Evolutionary conservation across 2,113 vertebrate genomes (phyloP).

Genomic region (Sciurus niger): DNA sequence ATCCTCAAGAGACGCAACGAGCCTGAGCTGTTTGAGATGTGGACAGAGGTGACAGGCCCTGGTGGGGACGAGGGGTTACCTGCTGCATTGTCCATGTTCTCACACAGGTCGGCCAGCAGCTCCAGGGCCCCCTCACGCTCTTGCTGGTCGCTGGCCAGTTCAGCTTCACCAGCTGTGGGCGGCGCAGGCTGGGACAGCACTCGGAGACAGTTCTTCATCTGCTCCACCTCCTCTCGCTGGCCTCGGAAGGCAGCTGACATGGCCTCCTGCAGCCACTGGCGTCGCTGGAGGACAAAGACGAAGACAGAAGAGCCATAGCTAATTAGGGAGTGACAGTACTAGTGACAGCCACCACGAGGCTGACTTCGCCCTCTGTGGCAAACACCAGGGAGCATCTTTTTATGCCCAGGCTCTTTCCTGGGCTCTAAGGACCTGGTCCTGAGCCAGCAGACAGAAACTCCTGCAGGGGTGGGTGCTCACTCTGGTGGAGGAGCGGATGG

Average conservation of each 20-base stretch:
- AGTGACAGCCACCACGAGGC: background rate
- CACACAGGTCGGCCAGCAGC: constrained; percentile 93
- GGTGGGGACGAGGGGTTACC: constrained; percentile 82
- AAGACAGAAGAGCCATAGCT: background rate
- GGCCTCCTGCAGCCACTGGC: constrained; percentile 92
- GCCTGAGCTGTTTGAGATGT: fast-evolving
- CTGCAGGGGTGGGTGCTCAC: background rate
- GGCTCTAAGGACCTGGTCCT: background rate
- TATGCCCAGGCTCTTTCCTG: background rate
- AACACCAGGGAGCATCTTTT: background rate
- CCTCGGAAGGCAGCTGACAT: constrained; percentile 91
- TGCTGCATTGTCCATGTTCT: constrained; percentile 95
- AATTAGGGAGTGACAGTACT: background rate
- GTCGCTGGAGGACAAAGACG: constrained; percentile 85
- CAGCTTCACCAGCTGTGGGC: constrained; percentile 75
- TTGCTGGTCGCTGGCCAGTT: constrained; percentile 82
- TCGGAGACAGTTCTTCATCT: constrained; percentile 93
- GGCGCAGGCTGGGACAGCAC: constrained; percentile 83
- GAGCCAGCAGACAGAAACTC: background rate
- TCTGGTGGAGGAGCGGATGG: background rate
- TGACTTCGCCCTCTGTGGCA: background rate
- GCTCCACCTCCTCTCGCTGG: constrained; percentile 93
- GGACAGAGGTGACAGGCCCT: too few relatives aligned
- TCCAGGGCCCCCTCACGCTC: constrained; percentile 91
- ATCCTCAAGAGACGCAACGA: background rate